These are phyloP conservation scores for Dreissena polymorpha DNA, from an alignment of 1,140 invertebrate genomes.

Conservation along the genomic window DNA sequence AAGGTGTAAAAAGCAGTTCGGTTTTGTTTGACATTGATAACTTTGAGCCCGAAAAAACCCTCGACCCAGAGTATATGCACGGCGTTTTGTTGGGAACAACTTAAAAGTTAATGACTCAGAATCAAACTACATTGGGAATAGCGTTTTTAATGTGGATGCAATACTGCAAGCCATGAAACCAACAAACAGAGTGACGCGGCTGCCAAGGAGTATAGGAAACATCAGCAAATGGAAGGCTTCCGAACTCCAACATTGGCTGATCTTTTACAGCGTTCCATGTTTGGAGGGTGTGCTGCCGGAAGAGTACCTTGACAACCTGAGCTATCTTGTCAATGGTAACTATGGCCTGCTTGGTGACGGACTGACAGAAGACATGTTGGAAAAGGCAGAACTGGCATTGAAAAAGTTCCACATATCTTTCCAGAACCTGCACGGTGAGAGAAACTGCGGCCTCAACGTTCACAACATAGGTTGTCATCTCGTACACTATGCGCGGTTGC, in stretches of 20 bases:
- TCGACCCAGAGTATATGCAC: too few species aligned
- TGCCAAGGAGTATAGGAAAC: slow-evolving; percentile 1
- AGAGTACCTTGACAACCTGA: too few species aligned
- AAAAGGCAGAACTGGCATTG: background rate
- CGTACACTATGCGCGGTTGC: too few species aligned
- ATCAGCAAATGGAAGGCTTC: background rate
- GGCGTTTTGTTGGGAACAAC: too few species aligned
- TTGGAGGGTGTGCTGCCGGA: too few species aligned
- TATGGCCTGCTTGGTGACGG: background rate
- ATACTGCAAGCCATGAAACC: background rate
- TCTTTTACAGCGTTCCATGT: too few species aligned
- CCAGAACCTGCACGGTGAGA: background rate
- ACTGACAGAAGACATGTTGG: background rate
- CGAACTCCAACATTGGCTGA: too few species aligned
- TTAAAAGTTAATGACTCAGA: too few species aligned
- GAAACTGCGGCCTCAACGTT: slow-evolving; percentile 1
- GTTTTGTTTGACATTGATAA: too few species aligned
- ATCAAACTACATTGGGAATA: slow-evolving; percentile 11
- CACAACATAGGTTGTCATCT: slow-evolving; percentile 1
- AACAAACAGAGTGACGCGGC: background rate
- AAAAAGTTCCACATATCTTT: slow-evolving; percentile 1
- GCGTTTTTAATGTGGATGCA: background rate
- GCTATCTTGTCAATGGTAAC: background rate
- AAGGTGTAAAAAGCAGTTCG: too few species aligned
- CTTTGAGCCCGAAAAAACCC: too few species aligned